Base-by-base conservation (phyloP, 2,888 invertebrate genomes). In the Drosophila birchii region DNA sequence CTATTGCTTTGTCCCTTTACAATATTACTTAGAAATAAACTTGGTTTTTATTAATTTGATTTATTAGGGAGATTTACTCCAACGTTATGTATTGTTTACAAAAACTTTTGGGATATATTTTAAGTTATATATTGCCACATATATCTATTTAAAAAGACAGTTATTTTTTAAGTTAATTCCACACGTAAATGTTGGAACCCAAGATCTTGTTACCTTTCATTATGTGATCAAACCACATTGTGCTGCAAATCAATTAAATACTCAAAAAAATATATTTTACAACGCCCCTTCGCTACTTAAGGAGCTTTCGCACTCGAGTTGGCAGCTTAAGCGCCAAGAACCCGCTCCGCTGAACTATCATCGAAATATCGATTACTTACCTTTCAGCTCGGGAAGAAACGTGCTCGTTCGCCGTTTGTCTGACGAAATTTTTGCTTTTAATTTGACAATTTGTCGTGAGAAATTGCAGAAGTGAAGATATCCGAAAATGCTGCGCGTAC, bases 401-500 rank as follows among this genome's bases (percentile, higher is more conserved):
- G 84, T 84, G 84, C 85, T 84, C 85, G 75, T 38, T 38, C 62
- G 62, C 49, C 62, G 53, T 51, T 59, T 78, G 54, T 86, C 79
- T 84, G 82, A 85, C 87, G 84, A 84, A 84, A 84, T 83, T 87
- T 85, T 85, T 69, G 75, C 59, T 70, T 87, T 78, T 77, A 69
- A 69, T 69, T 75, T 69, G 58, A 74, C 64, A 41, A 62, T 62
- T 62, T 29, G 23, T 62, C 63, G 72, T 72, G 67, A 51, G 36
- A 67, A 79, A 75, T 76, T 72, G 59, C 51, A 66, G 63, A 75
- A 79, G 54, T 62, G 55, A 53, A 63, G 60, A 36, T 36, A 63
- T 49, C 23, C 38, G 85, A 83, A 83, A 73, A 91, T 91, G 91
- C 81, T 91, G 66, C 90, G 91, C 44, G 84, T 91, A 54, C 78